These are phyloP conservation scores for Hephaestus fuliginosus DNA, from an alignment of 2,797 vertebrate species.

Conservation along the genomic window DNA sequence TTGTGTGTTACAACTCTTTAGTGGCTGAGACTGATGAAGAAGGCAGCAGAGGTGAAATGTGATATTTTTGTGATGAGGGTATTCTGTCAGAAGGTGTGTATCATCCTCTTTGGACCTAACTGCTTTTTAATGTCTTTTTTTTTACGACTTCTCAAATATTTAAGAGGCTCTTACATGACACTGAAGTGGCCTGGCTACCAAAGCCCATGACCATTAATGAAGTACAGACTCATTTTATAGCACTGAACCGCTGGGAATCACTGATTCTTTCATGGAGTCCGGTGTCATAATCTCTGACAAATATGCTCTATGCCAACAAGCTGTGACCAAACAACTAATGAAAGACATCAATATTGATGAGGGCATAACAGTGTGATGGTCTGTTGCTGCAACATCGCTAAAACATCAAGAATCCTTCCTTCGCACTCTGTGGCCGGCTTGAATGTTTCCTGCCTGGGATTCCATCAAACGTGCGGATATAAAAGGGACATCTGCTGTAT, in stretches of 20 bases:
- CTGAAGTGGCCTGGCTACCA: constrained; percentile 14
- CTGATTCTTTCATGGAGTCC: neutral
- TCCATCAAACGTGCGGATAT: constrained; percentile 42
- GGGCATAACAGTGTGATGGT: constrained; percentile 12
- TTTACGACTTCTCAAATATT: constrained; percentile 66
- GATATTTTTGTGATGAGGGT: constrained; percentile 28
- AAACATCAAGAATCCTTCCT: constrained; percentile 19
- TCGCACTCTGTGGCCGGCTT: neutral
- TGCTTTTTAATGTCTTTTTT: constrained; percentile 67
- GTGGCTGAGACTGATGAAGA: neutral
- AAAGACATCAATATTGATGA: constrained; percentile 52
- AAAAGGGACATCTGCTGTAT: constrained; percentile 57
- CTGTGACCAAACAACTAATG: constrained; percentile 34
- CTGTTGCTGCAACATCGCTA: constrained; percentile 11
- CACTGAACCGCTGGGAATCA: neutral
- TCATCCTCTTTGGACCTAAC: constrained; percentile 48
- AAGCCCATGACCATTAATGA: neutral
- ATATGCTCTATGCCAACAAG: constrained; percentile 14
- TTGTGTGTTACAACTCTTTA: neutral
- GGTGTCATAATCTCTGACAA: neutral
- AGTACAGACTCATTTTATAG: neutral
- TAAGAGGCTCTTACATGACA: constrained; percentile 37
- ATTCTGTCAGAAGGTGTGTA: constrained; percentile 25
- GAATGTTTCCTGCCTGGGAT: constrained; percentile 22
- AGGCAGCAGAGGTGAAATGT: neutral